Evolutionary conservation across 1,140 invertebrate genomes (phyloP).

Genomic region (Brachionus sp.): DNA sequence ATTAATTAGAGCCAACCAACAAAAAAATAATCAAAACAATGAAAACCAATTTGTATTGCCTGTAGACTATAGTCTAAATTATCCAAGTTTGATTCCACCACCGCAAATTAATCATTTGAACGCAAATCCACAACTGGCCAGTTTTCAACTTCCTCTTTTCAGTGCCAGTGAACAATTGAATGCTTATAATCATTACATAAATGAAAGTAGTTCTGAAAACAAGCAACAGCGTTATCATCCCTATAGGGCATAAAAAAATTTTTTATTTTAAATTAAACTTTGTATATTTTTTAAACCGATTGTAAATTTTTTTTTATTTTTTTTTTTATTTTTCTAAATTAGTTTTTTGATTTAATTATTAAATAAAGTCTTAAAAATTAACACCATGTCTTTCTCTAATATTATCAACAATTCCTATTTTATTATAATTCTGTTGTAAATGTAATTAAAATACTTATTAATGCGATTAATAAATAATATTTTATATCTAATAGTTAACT

Average conservation of each 20-base stretch:
- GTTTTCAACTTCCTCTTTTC: conserved; percentile 3
- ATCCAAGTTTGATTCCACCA: conserved; percentile 2
- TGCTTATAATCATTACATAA: conserved; percentile 14
- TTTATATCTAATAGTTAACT: too few species aligned
- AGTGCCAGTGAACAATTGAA: background rate
- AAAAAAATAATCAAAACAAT: background rate
- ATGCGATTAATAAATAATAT: too few species aligned
- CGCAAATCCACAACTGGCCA: background rate
- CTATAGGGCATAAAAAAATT: background rate
- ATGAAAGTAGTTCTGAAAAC: background rate
- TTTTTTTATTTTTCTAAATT: background rate
- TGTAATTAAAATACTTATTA: too few species aligned
- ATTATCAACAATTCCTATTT: too few species aligned
- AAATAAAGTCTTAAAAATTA: too few species aligned
- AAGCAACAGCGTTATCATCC: conserved; percentile 14
- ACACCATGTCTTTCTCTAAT: too few species aligned
- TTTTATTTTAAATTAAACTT: background rate
- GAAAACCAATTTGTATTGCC: background rate
- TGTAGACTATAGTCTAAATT: background rate
- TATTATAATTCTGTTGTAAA: too few species aligned
- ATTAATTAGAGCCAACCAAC: background rate
- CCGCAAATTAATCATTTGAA: background rate
- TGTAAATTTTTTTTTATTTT: conserved; percentile 15
- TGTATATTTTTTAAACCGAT: conserved; percentile 14
- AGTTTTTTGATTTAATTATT: background rate